These are phyloP conservation scores for Mythimna lalbum DNA, from an alignment of 2,888 invertebrate species.

Conservation along the genomic window DNA sequence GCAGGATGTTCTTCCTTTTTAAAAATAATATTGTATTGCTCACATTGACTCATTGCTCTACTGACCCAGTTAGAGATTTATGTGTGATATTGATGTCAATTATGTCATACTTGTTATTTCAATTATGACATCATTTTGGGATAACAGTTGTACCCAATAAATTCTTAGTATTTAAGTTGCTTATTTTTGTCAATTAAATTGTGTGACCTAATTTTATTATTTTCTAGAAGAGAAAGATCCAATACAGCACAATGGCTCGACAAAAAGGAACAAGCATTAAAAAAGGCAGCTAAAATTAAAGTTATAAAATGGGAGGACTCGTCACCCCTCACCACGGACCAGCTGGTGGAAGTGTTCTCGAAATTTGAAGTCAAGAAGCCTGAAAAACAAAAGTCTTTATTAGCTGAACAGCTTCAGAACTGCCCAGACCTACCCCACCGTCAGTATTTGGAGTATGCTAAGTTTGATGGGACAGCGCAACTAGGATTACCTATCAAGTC, in stretches of 20 bases:
- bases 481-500: conserved; percentile 94
- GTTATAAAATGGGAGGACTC: conserved; percentile 93
- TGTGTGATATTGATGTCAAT: conserved; percentile 22
- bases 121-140: conserved; percentile 26
- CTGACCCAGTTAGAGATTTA: conserved; percentile 44
- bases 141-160: conserved; percentile 9
- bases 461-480: conserved; percentile 97
- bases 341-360: conserved; percentile 91
- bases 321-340: conserved; percentile 88
- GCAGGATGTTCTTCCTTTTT: background rate
- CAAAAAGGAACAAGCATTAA: conserved; percentile 96
- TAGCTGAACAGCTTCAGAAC: conserved; percentile 94
- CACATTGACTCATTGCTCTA: conserved; percentile 27
- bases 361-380: conserved; percentile 81
- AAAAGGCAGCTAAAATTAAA: conserved; percentile 94
- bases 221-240: conserved; percentile 91
- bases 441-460: conserved; percentile 97
- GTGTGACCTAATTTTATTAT: conserved; percentile 13
- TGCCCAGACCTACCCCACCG: conserved; percentile 95
- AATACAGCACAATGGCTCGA: conserved; percentile 97
- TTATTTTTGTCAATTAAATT: background rate
- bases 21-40: conserved; percentile 9
- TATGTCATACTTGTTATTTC: conserved; percentile 43
- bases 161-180: background rate
- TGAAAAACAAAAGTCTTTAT: conserved; percentile 90